These are phyloP conservation scores for Psilanteris sp. DNA, from an alignment of 1,140 invertebrate genomes.

Conservation along the genomic window DNA sequence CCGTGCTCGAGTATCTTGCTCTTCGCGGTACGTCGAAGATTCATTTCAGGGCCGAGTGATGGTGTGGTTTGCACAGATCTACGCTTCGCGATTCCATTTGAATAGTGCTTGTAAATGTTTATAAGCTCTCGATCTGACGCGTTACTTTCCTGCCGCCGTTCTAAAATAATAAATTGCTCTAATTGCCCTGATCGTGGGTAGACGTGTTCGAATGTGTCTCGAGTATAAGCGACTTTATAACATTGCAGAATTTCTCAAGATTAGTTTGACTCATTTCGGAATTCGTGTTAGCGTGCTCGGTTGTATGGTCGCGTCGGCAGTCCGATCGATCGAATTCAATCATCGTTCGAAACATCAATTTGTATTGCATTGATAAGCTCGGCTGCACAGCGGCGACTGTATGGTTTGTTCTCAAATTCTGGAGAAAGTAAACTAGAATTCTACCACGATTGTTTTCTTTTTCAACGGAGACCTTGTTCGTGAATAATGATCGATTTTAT, in stretches of 20 bases:
- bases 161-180: constrained; percentile 52
- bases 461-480: constrained; percentile 17
- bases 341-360: neutral
- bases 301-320: too few species aligned
- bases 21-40: constrained; percentile 45
- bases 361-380: constrained; percentile 7
- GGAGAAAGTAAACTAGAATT: constrained; percentile 39
- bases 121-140: constrained; percentile 11
- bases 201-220: constrained; percentile 12
- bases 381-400: neutral
- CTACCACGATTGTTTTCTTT: constrained; percentile 16
- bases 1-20: constrained; percentile 8
- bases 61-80: constrained; percentile 46
- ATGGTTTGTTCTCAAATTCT: constrained; percentile 1
- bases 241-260: constrained; percentile 28
- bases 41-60: constrained; percentile 66
- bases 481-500: constrained; percentile 28
- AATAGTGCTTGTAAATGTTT: constrained; percentile 49
- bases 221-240: neutral
- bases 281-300: too few species aligned
- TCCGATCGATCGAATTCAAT: too few species aligned
- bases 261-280: constrained; percentile 7
- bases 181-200: constrained; percentile 39
- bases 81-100: constrained; percentile 50
- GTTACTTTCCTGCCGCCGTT: constrained; percentile 18